phyloP scores from a whole-genome alignment of 2,797 vertebrate species.

The Poecilia picta region DNA sequence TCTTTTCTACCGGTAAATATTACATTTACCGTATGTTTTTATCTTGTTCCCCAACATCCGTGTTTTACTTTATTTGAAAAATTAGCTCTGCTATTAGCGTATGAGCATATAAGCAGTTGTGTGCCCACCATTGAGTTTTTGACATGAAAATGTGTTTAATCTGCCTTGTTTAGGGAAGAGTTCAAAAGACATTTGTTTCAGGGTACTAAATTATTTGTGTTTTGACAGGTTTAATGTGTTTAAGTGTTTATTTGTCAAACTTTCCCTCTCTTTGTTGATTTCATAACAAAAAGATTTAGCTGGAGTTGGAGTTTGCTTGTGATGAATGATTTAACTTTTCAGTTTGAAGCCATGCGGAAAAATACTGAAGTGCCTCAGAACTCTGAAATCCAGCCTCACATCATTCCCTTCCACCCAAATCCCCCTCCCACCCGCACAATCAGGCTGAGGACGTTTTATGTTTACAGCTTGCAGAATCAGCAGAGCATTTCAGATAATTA shows the following conservation, averaged over 20 bases:
- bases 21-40: background rate
- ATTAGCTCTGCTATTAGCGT: background rate
- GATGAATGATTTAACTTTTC: background rate
- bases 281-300: background rate
- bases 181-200: background rate
- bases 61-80: background rate
- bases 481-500: slow-evolving; percentile 72
- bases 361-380: background rate
- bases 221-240: background rate
- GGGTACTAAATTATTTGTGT: background rate
- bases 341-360: background rate
- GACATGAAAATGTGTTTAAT: background rate
- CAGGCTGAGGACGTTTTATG: slow-evolving; percentile 50
- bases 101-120: too few relatives aligned
- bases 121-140: background rate
- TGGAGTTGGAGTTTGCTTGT: background rate
- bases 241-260: background rate
- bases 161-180: background rate
- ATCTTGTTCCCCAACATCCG: background rate
- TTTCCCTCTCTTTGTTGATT: background rate
- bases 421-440: slow-evolving; percentile 10
- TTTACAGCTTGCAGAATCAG: slow-evolving; percentile 76
- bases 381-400: slow-evolving; percentile 33
- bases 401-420: slow-evolving; percentile 24
- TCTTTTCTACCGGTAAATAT: too few relatives aligned